These are phyloP conservation scores for Drosophila biarmipes DNA, from an alignment of 1,140 invertebrate species.

Conservation along the genomic window DNA sequence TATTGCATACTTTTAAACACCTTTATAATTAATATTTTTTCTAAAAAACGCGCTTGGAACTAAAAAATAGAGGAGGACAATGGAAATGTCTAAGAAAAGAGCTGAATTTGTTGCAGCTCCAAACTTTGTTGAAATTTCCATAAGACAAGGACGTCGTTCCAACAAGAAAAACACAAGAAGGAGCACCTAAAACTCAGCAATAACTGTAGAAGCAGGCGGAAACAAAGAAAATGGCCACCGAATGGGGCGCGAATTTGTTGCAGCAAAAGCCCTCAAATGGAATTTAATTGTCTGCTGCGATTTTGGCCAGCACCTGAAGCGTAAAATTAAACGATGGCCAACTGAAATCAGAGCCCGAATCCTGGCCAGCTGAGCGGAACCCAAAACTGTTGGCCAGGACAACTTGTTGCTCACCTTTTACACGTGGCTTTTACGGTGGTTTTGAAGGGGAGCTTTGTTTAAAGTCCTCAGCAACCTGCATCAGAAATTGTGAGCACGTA, in stretches of 20 bases:
- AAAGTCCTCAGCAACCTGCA: slow-evolving; percentile 42
- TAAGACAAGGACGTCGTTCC: background rate
- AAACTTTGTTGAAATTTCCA: slow-evolving; percentile 4
- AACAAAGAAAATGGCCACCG: background rate
- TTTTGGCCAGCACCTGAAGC: slow-evolving; percentile 55
- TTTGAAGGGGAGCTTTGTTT: slow-evolving; percentile 2
- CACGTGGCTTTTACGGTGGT: slow-evolving; percentile 22
- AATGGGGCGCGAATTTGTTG: slow-evolving; percentile 44
- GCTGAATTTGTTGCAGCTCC: slow-evolving; percentile 14
- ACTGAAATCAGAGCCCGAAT: slow-evolving; percentile 54
- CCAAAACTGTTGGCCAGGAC: slow-evolving; percentile 39
- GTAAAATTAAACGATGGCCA: slow-evolving; percentile 73
- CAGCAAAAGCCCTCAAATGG: slow-evolving; percentile 48
- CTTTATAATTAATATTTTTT: too few relatives aligned
- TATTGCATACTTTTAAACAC: too few relatives aligned
- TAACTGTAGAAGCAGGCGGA: slow-evolving; percentile 1
- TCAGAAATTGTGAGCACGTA: slow-evolving; percentile 69
- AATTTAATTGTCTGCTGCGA: slow-evolving; percentile 72
- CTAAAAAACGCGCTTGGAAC: background rate
- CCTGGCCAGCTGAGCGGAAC: slow-evolving; percentile 37
- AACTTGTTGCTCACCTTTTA: slow-evolving; percentile 40
- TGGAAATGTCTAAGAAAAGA: slow-evolving; percentile 2
- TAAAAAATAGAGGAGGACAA: background rate
- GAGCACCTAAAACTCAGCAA: background rate
- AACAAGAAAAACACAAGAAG: background rate